Evolutionary conservation across 2,797 vertebrate genomes (phyloP).

Genomic region (Selene dorsalis): DNA sequence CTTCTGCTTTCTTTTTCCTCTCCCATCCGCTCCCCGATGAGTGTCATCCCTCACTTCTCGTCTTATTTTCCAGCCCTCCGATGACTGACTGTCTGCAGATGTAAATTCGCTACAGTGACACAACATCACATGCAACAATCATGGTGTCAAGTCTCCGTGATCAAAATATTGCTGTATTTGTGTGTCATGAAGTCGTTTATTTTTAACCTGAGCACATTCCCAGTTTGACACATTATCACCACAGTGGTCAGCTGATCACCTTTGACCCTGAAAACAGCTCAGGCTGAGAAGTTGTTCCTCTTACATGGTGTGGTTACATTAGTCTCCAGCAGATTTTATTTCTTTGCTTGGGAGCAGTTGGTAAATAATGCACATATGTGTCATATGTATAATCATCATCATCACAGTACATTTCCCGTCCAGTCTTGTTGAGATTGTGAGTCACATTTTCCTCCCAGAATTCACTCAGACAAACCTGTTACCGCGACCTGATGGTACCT

Average conservation of each 20-base stretch:
- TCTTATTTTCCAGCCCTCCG: slow-evolving; percentile 9
- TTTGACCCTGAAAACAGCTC: background rate
- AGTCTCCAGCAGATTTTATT: background rate
- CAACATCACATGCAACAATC: slow-evolving; percentile 1
- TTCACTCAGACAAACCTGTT: background rate
- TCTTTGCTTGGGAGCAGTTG: background rate
- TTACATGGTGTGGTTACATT: background rate
- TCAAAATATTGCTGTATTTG: background rate
- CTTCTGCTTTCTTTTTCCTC: too few species aligned
- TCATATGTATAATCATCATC: background rate
- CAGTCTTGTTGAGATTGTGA: background rate
- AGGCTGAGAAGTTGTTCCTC: background rate
- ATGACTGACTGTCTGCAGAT: slow-evolving; percentile 25
- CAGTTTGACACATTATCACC: background rate
- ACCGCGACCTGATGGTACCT: too few species aligned
- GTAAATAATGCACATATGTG: slow-evolving; percentile 1
- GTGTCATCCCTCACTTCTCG: slow-evolving; percentile 19
- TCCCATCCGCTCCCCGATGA: background rate
- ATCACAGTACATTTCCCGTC: background rate
- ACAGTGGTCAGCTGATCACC: background rate
- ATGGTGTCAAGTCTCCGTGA: background rate
- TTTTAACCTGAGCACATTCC: background rate
- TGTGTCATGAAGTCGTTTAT: background rate
- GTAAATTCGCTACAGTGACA: slow-evolving; percentile 28
- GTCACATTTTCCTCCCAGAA: slow-evolving; percentile 9